Evolutionary conservation across 92 coral and sea anemone species (phyloP), one percentile per base, ranked within the genome.

Genomic region (Bergia puertoricense): DNA sequence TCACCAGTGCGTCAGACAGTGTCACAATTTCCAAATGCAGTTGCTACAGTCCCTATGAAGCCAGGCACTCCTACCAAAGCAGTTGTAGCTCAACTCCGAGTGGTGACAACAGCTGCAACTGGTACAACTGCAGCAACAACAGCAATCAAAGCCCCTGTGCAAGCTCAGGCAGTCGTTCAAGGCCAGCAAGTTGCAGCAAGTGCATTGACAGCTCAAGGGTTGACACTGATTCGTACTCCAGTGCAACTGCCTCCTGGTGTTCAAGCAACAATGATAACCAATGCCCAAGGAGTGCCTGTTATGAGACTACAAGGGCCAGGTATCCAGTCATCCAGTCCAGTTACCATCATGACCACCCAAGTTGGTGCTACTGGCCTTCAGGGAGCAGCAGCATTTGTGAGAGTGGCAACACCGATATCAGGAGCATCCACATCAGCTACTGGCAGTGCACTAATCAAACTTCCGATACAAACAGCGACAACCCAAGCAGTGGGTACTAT

Each of bases 281-380:
- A 95, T 73, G 95, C 99, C 5, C 98, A 97, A 81, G 99, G 98
- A 54, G 90, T 95, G 20, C 98, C 98, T 54, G 95, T 97, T 8
- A 94, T 97, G 95, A 94, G 96, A 82, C 96, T 97, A 43, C 97
- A 97, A 57, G 98, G 96, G 3, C 91, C 98, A 3, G 98, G 98
- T 42, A 88, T 95, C 59, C 96, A 93, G 76, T 92, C 94, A 8
- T 84, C 91, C 15, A 90, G 92, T 42, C 95, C 98, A 0, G 92
- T 94, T 1, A 96, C 96, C 6, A 36, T 93, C 15, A 86, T 94
- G 90, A 94, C 95, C 6, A 83, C 93, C 46, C 98, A 94, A 76
- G 96, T 94, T 22, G 94, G 97, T 18, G 88, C 93, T 3, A 81
- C 95, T 44, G 93, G 89, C 69, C 90, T 93, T 18, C 98, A 95